These are phyloP conservation scores for Microdon myrmicae DNA, from an alignment of 2,888 invertebrate species.

Conservation along the genomic window DNA sequence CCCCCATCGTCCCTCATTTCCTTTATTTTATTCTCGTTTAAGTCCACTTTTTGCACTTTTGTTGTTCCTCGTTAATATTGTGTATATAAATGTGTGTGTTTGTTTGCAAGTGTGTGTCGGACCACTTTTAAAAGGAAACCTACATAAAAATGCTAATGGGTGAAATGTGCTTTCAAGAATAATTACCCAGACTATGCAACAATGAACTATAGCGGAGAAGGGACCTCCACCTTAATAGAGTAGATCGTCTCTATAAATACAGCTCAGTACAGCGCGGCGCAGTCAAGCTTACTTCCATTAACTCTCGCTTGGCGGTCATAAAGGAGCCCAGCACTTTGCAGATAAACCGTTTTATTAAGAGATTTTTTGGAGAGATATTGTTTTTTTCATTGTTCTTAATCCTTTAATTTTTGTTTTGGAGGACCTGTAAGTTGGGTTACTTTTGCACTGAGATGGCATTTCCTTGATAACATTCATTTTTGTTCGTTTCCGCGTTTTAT, in stretches of 20 bases:
- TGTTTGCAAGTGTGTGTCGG: no score
- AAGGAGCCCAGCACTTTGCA: conserved; percentile 13
- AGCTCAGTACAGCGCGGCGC: not conserved
- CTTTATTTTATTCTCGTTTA: conserved; percentile 2
- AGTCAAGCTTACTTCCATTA: conserved; percentile 7
- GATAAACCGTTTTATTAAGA: conserved; percentile 32
- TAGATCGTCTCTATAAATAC: conserved; percentile 6
- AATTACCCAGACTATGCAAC: conserved; percentile 51
- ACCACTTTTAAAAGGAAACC: conserved; percentile 35
- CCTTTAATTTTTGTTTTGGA: no score
- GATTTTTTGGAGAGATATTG: no score
- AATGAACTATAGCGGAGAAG: conserved; percentile 39
- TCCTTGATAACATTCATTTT: no score
- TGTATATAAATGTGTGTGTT: no score
- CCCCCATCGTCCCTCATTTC: not conserved
- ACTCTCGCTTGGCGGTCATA: conserved; percentile 34
- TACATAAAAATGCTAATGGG: conserved; percentile 54
- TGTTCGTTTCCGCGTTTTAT: no score
- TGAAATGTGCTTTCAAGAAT: conserved; percentile 54
- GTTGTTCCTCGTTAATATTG: conserved; percentile 13
- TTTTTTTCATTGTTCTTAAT: no score
- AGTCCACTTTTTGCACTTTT: not conserved
- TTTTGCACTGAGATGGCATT: no score
- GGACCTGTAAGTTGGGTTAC: no score
- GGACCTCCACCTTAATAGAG: conserved; percentile 20